A percentile compares a stretch with the other conserved stretches of the same genome.
These are phyloP conservation scores for Scleropages formosus DNA, from an alignment of 2,797 vertebrate species.

Conservation along the genomic window DNA sequence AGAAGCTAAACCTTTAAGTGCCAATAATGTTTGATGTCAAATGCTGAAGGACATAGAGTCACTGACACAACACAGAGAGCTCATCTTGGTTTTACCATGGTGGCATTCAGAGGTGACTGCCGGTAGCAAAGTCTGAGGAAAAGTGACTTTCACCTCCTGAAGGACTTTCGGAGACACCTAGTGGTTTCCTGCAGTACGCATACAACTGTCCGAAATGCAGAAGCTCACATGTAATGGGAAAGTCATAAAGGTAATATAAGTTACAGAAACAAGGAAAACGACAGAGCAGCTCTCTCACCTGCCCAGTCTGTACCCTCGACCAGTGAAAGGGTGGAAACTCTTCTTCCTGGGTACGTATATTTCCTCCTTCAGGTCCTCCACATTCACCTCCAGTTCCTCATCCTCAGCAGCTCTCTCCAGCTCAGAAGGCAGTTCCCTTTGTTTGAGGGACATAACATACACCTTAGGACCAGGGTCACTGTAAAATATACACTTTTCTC, in stretches of 20 bases:
- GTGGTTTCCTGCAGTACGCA: slow-evolving; percentile 47
- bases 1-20: neutral
- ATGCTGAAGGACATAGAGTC: neutral
- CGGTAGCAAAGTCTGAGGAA: neutral
- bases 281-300: slow-evolving; percentile 67
- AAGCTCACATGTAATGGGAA: neutral
- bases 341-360: slow-evolving; percentile 78
- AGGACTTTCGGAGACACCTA: slow-evolving; percentile 59
- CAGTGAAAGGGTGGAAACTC: slow-evolving; percentile 86
- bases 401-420: slow-evolving; percentile 80
- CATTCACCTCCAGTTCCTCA: slow-evolving; percentile 87
- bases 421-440: slow-evolving; percentile 86
- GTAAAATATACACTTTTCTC: neutral
- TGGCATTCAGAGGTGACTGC: neutral
- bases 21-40: neutral
- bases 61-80: neutral
- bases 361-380: slow-evolving; percentile 88
- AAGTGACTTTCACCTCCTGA: neutral
- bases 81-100: neutral
- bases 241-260: neutral
- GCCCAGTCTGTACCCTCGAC: slow-evolving; percentile 86
- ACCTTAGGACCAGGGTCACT: neutral
- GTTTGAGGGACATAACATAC: neutral
- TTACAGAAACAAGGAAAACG: neutral
- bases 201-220: slow-evolving; percentile 1